Evolutionary conservation across 2,113 vertebrate species (phyloP), one percentile per base, ranked within the genome.

Genomic region (Gasterosteus nipponicus): DNA sequence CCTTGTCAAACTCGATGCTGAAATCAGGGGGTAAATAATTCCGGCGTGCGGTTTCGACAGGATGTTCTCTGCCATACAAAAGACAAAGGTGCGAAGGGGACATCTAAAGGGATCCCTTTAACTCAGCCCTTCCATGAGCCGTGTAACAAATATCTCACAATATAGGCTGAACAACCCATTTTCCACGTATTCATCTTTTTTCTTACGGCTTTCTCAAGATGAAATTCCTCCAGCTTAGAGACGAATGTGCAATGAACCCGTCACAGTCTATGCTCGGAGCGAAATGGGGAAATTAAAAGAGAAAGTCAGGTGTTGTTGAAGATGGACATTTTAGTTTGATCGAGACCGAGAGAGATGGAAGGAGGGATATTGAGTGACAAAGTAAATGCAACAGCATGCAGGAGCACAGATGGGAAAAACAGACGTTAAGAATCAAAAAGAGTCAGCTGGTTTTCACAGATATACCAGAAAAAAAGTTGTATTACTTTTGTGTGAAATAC

Each of bases 121-220:
- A 86, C 64, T 72, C 44, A 85, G 57, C 81, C 56, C 71, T 89
- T 84, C 84, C 69, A 80, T 81, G 78, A 88, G 78, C 62, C 81
- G 76, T 86, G 83, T 90, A 89, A 85, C 71, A 80, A 87, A 71
- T 84, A 89, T 89, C 75, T 83, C 46, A 60, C 64, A 59, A 86
- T 91, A 86, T 73, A 90, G 77, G 54, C 75, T 64, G 58, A 86
- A 91, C 77, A 77, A 85, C 75, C 80, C 73, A 84, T 75, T 88
- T 73, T 75, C 49, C 82, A 86, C 66, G 75, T 84, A 83, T 93
- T 90, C 80, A 87, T 88, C 69, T 83, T 78, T 68, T 90, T 88
- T 88, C 60, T 80, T 80, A 76, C 49, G 35, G 83, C 83, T 92
- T 89, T 90, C 91, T 35, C 31, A 71, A 81, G 63, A 73, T 78